Conservation (phyloP, 2,113 vertebrate genomes). For the Oreochromis tanganicae region DNA sequence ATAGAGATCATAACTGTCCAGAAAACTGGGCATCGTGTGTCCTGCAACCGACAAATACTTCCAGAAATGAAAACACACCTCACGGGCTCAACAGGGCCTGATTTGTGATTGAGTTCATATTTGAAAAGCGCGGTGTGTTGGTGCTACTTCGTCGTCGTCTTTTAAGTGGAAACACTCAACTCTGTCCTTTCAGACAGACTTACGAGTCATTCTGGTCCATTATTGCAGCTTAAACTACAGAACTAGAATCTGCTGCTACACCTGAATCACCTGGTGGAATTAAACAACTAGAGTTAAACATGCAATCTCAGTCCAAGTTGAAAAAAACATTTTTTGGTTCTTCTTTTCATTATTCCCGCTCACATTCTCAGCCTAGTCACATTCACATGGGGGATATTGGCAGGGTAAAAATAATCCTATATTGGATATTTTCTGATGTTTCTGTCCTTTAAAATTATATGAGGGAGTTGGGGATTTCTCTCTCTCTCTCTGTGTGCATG, state of each 20-base stretch:
- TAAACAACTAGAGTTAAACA: background rate
- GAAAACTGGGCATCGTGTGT: background rate
- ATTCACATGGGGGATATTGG: background rate
- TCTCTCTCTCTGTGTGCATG: background rate
- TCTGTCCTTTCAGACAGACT: background rate
- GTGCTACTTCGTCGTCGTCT: background rate
- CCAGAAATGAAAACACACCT: background rate
- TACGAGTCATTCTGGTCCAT: background rate
- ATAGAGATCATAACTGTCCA: background rate
- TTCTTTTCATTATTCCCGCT: background rate
- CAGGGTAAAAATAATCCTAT: background rate
- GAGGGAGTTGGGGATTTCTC: conserved; percentile 22
- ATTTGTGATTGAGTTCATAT: background rate
- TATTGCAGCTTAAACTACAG: background rate
- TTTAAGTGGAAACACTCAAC: background rate
- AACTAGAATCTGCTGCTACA: background rate
- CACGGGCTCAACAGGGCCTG: background rate
- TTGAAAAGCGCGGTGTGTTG: background rate
- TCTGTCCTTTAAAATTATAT: background rate
- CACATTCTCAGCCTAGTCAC: background rate
- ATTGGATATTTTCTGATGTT: background rate
- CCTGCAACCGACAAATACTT: background rate
- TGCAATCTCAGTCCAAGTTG: background rate
- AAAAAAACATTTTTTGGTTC: background rate
- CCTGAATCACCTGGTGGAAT: background rate